These are phyloP conservation scores for Mythimna ferrago DNA, from an alignment of 2,888 invertebrate species.

Conservation along the genomic window DNA sequence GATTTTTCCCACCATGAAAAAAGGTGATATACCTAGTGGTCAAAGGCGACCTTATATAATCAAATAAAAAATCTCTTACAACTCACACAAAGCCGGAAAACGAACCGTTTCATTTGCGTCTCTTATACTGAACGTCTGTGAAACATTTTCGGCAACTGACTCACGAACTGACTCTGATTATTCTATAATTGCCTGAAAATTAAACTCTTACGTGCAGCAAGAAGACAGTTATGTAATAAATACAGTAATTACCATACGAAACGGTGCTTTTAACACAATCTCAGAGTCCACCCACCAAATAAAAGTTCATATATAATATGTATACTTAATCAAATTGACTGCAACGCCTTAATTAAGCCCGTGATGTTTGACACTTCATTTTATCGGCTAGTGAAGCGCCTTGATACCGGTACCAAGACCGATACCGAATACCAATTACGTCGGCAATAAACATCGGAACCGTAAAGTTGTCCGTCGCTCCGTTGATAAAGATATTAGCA, in stretches of 20 bases:
- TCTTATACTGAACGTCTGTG: neutral
- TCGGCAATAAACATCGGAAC: constrained; percentile 50
- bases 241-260: constrained; percentile 44
- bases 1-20: no score
- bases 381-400: constrained; percentile 61
- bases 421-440: constrained; percentile 56
- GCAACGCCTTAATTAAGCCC: constrained; percentile 62
- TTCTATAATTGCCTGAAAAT: constrained; percentile 13
- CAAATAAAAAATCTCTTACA: neutral
- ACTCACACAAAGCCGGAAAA: neutral
- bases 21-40: no score
- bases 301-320: constrained; percentile 37
- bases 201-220: constrained; percentile 8
- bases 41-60: no score
- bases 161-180: neutral
- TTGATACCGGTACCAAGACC: constrained; percentile 47
- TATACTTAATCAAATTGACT: constrained; percentile 55
- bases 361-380: constrained; percentile 59
- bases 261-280: constrained; percentile 43
- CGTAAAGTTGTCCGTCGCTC: constrained; percentile 51
- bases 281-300: constrained; percentile 47
- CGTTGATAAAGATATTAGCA: constrained; percentile 64
- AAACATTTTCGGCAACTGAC: neutral
- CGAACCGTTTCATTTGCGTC: no score
- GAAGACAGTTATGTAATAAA: constrained; percentile 16